Evolutionary conservation across 2,113 vertebrate species (phyloP).

Genomic region (Onychorhynchus coronatus): DNA sequence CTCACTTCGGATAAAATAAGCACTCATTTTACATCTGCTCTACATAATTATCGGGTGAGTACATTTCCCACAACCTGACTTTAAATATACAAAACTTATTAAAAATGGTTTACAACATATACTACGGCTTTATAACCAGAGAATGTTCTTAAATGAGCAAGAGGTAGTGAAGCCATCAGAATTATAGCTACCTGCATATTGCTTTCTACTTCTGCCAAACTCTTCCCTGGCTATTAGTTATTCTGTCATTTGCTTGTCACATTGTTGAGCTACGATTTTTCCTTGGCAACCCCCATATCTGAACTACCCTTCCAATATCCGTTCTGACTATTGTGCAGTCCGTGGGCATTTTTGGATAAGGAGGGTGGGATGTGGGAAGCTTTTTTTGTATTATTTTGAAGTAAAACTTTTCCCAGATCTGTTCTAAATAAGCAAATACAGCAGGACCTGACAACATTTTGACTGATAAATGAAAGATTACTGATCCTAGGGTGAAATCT

Average conservation of each 20-base stretch:
- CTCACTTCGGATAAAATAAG: conserved; percentile 18
- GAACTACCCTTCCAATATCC: background rate
- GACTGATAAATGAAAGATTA: background rate
- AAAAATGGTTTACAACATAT: background rate
- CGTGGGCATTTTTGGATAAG: background rate
- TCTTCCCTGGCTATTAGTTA: background rate
- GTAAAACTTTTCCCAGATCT: background rate
- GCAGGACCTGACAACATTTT: background rate
- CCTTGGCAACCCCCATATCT: background rate
- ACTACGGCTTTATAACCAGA: background rate
- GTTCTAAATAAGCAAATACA: background rate
- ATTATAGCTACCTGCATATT: background rate
- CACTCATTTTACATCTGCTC: background rate
- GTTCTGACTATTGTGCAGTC: background rate
- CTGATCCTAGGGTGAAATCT: background rate
- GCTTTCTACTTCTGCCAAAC: background rate
- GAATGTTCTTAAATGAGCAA: background rate
- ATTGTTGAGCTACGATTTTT: background rate
- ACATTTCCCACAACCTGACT: background rate
- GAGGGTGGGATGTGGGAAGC: fast-evolving
- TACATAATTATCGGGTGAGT: background rate
- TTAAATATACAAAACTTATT: background rate
- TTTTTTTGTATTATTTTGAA: background rate
- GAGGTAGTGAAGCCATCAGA: background rate
- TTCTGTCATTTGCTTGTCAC: background rate